A percentile compares a stretch with the other conserved stretches of the same genome.
phyloP scores from a whole-genome alignment of 1,140 invertebrate species.

The Lordiphosa clarofinis region DNA sequence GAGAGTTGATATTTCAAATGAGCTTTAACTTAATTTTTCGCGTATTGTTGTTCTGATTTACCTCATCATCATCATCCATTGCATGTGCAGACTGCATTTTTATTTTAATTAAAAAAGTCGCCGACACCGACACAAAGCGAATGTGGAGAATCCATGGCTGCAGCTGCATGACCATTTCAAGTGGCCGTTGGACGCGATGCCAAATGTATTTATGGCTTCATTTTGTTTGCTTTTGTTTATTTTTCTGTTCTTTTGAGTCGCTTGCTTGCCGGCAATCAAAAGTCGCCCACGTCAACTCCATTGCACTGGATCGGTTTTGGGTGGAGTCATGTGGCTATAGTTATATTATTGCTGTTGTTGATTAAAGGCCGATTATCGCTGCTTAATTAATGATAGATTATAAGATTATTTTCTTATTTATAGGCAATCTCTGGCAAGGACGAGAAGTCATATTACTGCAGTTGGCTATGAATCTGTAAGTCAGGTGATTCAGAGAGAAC shows the following conservation, averaged over 20 bases:
- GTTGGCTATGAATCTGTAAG: no score
- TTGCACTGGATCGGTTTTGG: no score
- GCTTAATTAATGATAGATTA: slow-evolving; percentile 18
- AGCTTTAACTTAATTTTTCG: slow-evolving; percentile 12
- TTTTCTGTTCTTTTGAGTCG: slow-evolving; percentile 38
- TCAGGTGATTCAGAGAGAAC: no score
- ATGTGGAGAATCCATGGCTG: slow-evolving; percentile 48
- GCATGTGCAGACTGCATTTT: slow-evolving; percentile 66
- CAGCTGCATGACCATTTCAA: slow-evolving; percentile 34
- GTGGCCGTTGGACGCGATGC: slow-evolving; percentile 61
- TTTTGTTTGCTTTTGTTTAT: slow-evolving; percentile 66
- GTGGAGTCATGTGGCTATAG: slow-evolving; percentile 20
- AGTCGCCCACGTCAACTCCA: neutral
- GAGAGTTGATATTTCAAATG: slow-evolving; percentile 9
- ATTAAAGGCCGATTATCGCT: slow-evolving; percentile 21
- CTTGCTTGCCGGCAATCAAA: slow-evolving; percentile 4
- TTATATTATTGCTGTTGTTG: slow-evolving; percentile 14
- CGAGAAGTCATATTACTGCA: no score
- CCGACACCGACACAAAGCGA: slow-evolving; percentile 61
- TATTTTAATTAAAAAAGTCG: slow-evolving; percentile 76
- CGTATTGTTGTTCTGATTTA: slow-evolving; percentile 10
- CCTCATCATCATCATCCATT: slow-evolving; percentile 11
- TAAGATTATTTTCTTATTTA: no score
- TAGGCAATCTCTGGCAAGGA: no score
- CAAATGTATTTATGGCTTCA: slow-evolving; percentile 76